These are phyloP conservation scores for Drosophila busckii DNA, from an alignment of 1,140 invertebrate genomes.

Conservation along the genomic window DNA sequence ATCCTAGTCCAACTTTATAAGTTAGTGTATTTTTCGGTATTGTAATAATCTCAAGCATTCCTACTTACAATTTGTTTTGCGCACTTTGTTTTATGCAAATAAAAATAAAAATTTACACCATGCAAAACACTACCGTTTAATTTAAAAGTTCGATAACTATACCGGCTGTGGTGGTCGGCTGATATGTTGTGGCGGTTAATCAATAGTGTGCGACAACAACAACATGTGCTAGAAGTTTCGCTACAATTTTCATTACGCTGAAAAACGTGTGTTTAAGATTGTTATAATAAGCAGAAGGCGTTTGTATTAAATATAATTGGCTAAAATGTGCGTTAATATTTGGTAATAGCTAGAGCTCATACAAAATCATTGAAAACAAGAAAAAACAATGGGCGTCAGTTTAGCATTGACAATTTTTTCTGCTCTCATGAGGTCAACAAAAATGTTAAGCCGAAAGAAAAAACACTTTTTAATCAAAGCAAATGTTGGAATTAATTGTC, in stretches of 20 bases:
- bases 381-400: background rate
- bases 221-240: constrained; percentile 38
- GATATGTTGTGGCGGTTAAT: too few relatives aligned
- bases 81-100: constrained; percentile 43
- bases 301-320: constrained; percentile 19
- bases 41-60: constrained; percentile 48
- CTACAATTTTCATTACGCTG: constrained; percentile 39
- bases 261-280: constrained; percentile 42
- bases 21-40: constrained; percentile 36
- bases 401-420: constrained; percentile 9
- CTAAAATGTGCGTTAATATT: constrained; percentile 32
- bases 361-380: background rate
- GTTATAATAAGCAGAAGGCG: constrained; percentile 21
- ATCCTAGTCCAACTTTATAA: constrained; percentile 60
- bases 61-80: constrained; percentile 61
- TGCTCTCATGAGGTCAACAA: constrained; percentile 21
- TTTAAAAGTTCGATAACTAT: constrained; percentile 1
- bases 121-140: constrained; percentile 6
- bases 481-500: constrained; percentile 38
- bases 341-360: background rate
- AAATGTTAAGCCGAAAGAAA: too few relatives aligned
- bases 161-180: too few relatives aligned
- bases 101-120: constrained; percentile 15
- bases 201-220: too few relatives aligned
- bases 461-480: too few relatives aligned